A percentile compares a stretch with the other conserved stretches of the same genome.
Evolutionary conservation across 2,888 invertebrate species (phyloP).

Genomic region (Cantharis rufa): DNA sequence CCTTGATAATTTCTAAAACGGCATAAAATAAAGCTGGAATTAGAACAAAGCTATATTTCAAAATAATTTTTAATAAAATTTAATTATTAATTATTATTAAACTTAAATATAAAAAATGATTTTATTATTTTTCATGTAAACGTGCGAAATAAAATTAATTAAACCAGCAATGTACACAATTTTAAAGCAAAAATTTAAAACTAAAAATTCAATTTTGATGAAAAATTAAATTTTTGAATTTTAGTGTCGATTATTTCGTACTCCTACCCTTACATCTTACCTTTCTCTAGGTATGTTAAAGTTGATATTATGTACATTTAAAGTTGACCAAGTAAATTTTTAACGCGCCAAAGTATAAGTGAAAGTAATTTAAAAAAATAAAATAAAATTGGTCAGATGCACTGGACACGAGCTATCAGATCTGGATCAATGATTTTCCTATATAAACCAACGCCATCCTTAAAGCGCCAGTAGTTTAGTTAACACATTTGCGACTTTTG

Average conservation of each 20-base stretch:
- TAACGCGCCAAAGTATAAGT: slow-evolving; percentile 6
- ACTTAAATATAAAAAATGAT: too few species aligned
- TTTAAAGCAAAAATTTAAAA: background rate
- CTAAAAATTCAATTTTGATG: background rate
- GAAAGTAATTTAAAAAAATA: slow-evolving; percentile 40
- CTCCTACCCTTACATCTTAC: slow-evolving; percentile 20
- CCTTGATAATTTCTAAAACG: too few species aligned
- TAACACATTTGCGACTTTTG: slow-evolving; percentile 34
- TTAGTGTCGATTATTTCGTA: slow-evolving; percentile 8
- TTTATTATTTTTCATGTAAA: too few species aligned
- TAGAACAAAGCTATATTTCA: too few species aligned
- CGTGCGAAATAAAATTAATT: too few species aligned
- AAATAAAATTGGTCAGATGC: slow-evolving; percentile 35
- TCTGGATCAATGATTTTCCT: slow-evolving; percentile 43
- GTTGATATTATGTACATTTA: slow-evolving; percentile 11
- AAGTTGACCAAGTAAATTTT: slow-evolving; percentile 22
- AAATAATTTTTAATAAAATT: too few species aligned
- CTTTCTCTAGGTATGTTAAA: slow-evolving; percentile 22
- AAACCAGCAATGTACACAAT: too few species aligned
- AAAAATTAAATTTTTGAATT: background rate
- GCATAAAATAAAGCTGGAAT: too few species aligned
- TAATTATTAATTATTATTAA: too few species aligned
- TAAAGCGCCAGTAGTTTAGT: slow-evolving; percentile 38
- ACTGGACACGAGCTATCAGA: slow-evolving; percentile 42
- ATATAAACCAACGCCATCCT: slow-evolving; percentile 38